Percentiles rank a stretch among this genome's conserved stretches.
Conservation (phyloP, 2,888 invertebrate species). For the Leptopilina myrica region DNA sequence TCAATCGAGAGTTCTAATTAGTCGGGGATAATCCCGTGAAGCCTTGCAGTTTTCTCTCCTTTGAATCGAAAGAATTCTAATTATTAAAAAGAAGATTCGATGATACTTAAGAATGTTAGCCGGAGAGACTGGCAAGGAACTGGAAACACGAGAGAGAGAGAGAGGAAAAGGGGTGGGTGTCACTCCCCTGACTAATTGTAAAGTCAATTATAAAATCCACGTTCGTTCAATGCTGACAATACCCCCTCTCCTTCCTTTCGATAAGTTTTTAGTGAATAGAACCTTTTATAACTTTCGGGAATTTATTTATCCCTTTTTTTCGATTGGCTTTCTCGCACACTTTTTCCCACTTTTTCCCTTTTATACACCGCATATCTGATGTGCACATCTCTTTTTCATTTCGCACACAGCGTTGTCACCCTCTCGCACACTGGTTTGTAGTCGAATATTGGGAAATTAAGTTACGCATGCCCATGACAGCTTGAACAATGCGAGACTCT, state of each 20-base stretch:
- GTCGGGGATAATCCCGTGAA: constrained; percentile 54
- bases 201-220: constrained; percentile 66
- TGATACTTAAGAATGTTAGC: constrained; percentile 49
- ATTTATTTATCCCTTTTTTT: no score
- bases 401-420: neutral
- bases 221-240: constrained; percentile 34
- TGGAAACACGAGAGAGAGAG: constrained; percentile 43
- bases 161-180: neutral
- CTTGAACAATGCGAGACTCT: constrained; percentile 60
- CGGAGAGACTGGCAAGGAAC: constrained; percentile 42
- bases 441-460: constrained; percentile 64
- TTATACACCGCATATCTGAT: neutral
- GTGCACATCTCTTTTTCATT: constrained; percentile 11
- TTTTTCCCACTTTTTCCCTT: constrained; percentile 33
- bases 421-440: constrained; percentile 1
- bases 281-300: constrained; percentile 21
- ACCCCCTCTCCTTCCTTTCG: constrained; percentile 3
- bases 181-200: constrained; percentile 58
- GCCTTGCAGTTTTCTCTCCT: constrained; percentile 32
- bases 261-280: neutral
- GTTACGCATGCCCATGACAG: constrained; percentile 70
- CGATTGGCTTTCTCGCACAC: constrained; percentile 37
- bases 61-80: constrained; percentile 56
- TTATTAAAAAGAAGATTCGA: constrained; percentile 55
- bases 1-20: constrained; percentile 63